Base-by-base conservation (phyloP, 2,888 invertebrate species). In the Mythimna loreyi region DNA sequence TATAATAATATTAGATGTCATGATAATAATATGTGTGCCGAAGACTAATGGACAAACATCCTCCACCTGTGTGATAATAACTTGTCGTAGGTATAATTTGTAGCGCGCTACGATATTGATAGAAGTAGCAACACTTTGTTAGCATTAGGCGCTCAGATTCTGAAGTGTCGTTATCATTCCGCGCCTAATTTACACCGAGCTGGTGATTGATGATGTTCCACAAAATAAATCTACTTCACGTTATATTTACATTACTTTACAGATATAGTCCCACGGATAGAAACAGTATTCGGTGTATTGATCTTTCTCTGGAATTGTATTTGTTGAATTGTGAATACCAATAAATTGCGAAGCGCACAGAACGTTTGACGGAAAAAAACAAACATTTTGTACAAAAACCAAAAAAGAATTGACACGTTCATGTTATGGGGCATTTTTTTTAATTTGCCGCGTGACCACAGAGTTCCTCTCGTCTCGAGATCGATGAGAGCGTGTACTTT, bases 261-360 rank as follows among this genome's bases (percentile, higher is more conserved):
- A 36, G 36, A 59, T 56, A 64, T 63, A 63, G 50, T 40, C 8
- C 3, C 9, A 49, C 23, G 49, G 23, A 72, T 66, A 53, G 33
- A 67, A 79, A 75, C 47, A 63, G 58, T 72, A 62, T 61, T 70
- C 67, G 23, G n/a, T 16, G 36, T 57, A 49, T 69, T 55, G 16
- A 70, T 72, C 62, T 53, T 33, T 30, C 5, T 63, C n/a, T 45
- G 50, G 59, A 63, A 77, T 52, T 33, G 19, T 19, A 45, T 49
- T 30, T 33, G 40, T 60, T 2, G 33, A 21, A 43, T 28, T 28
- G 21, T 0, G 21, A 49, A 30, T 45, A 11, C 7, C n/a, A 61
- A 36, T 30, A 49, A 61, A n/a, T 40, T 16, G 19, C 11, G 43
- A 11, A 47, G n/a, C 25, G n/a, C 6, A 4, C 11, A 9, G n/a